phyloP scores from a whole-genome alignment of 2,797 vertebrate species.

The Euthynnus affinis region DNA sequence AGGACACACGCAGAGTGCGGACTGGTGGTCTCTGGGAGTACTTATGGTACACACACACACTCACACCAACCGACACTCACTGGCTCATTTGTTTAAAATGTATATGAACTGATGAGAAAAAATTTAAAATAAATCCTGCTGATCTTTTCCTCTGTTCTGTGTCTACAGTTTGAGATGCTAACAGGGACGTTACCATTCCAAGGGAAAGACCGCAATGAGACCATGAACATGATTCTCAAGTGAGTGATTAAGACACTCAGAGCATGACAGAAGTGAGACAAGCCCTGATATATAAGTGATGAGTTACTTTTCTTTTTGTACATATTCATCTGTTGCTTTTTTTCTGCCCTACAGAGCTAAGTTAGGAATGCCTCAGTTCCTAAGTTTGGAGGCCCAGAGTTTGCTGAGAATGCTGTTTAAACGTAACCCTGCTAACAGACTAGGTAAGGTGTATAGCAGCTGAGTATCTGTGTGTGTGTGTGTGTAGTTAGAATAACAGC shows the following conservation, averaged over 20 bases:
- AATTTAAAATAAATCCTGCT: too few relatives aligned
- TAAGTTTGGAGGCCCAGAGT: constrained; percentile 97
- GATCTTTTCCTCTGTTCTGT: constrained; percentile 6
- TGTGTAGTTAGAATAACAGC: constrained; percentile 18
- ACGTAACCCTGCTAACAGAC: constrained; percentile 95
- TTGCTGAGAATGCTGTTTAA: constrained; percentile 98
- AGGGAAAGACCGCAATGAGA: constrained; percentile 98
- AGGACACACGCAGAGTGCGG: constrained; percentile 98
- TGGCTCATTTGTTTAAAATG: too few relatives aligned
- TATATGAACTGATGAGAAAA: neutral
- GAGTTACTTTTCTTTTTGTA: constrained; percentile 7
- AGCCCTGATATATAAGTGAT: constrained; percentile 1
- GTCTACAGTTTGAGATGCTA: constrained; percentile 96
- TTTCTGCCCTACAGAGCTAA: constrained; percentile 88
- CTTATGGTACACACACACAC: constrained; percentile 91
- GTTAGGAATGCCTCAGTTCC: constrained; percentile 98
- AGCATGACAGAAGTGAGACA: neutral
- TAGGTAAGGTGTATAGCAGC: constrained; percentile 85
- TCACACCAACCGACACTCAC: neutral
- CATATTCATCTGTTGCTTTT: constrained; percentile 3
- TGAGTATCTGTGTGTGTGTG: neutral
- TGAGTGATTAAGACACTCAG: constrained; percentile 81
- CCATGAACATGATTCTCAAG: constrained; percentile 99
- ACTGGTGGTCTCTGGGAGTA: constrained; percentile 99
- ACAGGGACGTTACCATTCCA: constrained; percentile 98